Percentiles rank a stretch among this genome's conserved stretches.
Conservation (phyloP, 2,113 vertebrate species). For the Alaudala cheleensis region DNA sequence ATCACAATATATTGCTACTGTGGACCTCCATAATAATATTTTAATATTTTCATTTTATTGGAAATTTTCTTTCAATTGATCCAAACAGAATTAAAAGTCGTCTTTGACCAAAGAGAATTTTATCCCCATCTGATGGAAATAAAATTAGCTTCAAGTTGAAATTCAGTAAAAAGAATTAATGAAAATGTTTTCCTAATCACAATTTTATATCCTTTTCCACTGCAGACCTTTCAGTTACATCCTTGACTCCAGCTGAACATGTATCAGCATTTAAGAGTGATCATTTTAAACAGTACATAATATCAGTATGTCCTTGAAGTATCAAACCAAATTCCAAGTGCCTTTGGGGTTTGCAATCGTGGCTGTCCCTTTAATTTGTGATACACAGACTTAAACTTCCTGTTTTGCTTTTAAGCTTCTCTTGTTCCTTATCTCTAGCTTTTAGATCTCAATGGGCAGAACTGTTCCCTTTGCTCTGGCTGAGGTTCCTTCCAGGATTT, state of each 20-base stretch:
- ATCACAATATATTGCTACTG: neutral
- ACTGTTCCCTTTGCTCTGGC: neutral
- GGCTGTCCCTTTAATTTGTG: neutral
- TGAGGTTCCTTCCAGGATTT: neutral
- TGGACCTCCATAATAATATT: neutral
- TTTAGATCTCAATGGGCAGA: neutral
- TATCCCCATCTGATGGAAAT: neutral
- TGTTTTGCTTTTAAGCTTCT: neutral
- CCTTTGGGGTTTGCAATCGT: neutral
- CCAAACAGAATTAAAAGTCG: neutral
- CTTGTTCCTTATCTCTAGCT: neutral
- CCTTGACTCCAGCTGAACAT: neutral
- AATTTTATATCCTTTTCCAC: neutral
- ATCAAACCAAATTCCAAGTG: neutral
- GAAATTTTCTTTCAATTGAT: neutral
- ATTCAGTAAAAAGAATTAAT: neutral
- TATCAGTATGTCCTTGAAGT: neutral
- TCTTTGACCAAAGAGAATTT: neutral
- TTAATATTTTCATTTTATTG: neutral
- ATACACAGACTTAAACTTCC: neutral
- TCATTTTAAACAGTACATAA: neutral
- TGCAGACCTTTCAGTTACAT: neutral
- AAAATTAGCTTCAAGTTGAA: neutral
- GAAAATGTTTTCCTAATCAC: neutral
- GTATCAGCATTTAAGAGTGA: neutral